A percentile compares a stretch with the other conserved stretches of the same genome.
Evolutionary conservation across 2,888 invertebrate species (phyloP).

Genomic region (Ctena decussata): DNA sequence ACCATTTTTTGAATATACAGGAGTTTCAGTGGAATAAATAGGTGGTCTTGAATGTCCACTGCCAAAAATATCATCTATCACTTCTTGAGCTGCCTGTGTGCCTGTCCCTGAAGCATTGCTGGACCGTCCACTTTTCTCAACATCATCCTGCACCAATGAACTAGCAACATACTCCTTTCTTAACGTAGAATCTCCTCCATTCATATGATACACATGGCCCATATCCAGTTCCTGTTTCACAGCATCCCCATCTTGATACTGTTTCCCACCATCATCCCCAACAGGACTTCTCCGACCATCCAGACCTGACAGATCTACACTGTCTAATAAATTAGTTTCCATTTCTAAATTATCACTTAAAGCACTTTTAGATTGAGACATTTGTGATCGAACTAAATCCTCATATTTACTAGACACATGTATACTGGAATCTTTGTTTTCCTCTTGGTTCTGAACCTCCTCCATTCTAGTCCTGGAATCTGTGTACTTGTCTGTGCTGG

Average conservation of each 20-base stretch:
- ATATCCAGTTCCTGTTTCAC: conserved; percentile 25
- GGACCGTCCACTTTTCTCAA: conserved; percentile 40
- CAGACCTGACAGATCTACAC: neutral
- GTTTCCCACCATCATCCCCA: conserved; percentile 73
- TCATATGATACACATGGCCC: conserved; percentile 5
- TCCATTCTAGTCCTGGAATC: conserved; percentile 56
- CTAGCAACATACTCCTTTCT: conserved; percentile 29
- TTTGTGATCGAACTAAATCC: conserved; percentile 72
- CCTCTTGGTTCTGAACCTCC: conserved; percentile 1
- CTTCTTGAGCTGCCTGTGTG: conserved; percentile 34
- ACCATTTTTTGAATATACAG: conserved; percentile 63
- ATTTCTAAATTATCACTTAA: conserved; percentile 21
- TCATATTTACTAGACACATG: conserved; percentile 71
- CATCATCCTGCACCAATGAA: conserved; percentile 61
- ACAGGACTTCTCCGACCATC: conserved; percentile 72
- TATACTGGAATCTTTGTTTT: conserved; percentile 43
- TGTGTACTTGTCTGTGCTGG: neutral
- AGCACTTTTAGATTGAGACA: conserved; percentile 60
- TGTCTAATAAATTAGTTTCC: conserved; percentile 12
- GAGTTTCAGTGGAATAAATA: conserved; percentile 59
- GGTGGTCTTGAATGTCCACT: conserved; percentile 61
- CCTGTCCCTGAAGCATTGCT: conserved; percentile 10
- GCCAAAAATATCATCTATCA: conserved; percentile 65
- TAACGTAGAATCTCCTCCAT: conserved; percentile 20
- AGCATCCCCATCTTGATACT: conserved; percentile 69